Evolutionary conservation across 2,797 vertebrate genomes (phyloP).

Genomic region (Sternarchorhynchus goeldii): DNA sequence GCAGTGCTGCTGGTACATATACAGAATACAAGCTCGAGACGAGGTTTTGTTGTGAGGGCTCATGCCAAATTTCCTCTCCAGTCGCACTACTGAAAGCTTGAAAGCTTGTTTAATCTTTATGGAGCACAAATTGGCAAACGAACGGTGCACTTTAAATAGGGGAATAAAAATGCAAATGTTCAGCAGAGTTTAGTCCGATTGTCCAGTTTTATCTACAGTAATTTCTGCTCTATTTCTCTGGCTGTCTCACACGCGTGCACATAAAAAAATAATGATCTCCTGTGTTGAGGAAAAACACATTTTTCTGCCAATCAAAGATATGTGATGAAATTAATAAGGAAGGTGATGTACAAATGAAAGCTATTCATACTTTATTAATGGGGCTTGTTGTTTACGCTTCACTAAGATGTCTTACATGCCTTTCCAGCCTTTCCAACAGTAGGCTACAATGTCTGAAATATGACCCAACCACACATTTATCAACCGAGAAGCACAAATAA

Average conservation of each 20-base stretch:
- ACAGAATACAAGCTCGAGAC: too few relatives aligned
- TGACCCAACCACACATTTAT: constrained; percentile 49
- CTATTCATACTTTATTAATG: constrained; percentile 59
- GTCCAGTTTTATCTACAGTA: neutral
- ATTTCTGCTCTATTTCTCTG: neutral
- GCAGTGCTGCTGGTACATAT: too few relatives aligned
- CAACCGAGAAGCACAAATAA: constrained; percentile 51
- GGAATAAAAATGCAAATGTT: neutral
- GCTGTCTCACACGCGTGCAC: constrained; percentile 12
- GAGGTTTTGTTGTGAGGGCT: too few relatives aligned
- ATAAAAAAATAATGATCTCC: constrained; percentile 30
- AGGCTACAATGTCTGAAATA: constrained; percentile 53
- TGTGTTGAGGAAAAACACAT: constrained; percentile 46
- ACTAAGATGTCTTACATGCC: constrained; percentile 47
- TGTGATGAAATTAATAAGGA: constrained; percentile 49
- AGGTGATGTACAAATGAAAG: constrained; percentile 43
- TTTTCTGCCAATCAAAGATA: constrained; percentile 48
- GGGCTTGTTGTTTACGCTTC: constrained; percentile 50
- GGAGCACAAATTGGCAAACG: neutral
- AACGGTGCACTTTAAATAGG: neutral
- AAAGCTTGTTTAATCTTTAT: neutral
- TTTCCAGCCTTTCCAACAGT: constrained; percentile 56
- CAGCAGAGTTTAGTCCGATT: neutral
- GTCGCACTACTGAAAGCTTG: neutral
- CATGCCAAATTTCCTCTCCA: too few relatives aligned